phyloP scores from a whole-genome alignment of 2,888 invertebrate genomes.

The Orchesella flavescens region DNA sequence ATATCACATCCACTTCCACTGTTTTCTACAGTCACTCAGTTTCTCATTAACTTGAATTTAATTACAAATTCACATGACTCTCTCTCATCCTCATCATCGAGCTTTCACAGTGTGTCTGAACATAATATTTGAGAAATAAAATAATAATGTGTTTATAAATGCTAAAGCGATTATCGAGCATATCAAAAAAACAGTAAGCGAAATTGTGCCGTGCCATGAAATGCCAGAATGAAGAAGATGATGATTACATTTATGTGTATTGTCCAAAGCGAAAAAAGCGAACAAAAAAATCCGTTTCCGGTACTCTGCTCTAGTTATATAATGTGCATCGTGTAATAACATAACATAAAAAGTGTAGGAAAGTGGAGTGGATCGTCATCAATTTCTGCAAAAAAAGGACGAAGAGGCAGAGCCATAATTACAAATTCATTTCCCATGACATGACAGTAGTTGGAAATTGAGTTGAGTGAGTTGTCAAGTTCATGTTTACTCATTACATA shows the following conservation, averaged over 20 bases:
- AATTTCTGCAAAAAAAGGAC: background rate
- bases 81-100: background rate
- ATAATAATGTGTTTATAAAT: no score
- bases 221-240: no score
- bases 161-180: no score
- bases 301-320: conserved; percentile 14
- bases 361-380: background rate
- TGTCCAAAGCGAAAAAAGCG: background rate
- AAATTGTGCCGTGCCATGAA: no score
- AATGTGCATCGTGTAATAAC: no score
- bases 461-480: conserved; percentile 4
- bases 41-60: background rate
- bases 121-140: conserved; percentile 25
- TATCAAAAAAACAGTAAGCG: no score
- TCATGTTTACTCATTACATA: conserved; percentile 1
- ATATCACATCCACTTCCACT: conserved; percentile 10
- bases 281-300: conserved; percentile 26
- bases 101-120: background rate
- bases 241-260: no score
- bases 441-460: no score
- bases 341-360: no score
- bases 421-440: background rate
- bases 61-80: background rate
- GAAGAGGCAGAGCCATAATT: background rate
- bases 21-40: background rate